A percentile compares a stretch with the other conserved stretches of the same genome.
Conservation (phyloP, 2,888 invertebrate species). For the Aspidapion aeneum region DNA sequence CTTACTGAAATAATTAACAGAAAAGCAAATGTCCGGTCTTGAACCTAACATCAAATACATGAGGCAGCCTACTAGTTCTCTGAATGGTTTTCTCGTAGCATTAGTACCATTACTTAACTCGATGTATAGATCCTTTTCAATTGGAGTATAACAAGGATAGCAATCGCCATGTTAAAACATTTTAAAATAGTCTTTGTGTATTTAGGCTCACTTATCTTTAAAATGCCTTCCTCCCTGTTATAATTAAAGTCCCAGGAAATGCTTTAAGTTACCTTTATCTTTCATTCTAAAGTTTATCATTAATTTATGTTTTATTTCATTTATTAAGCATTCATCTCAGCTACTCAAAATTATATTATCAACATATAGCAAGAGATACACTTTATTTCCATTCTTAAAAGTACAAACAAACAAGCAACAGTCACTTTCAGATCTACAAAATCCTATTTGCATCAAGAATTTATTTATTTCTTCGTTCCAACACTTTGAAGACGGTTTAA, state of each 20-base stretch:
- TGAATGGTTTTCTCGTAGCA: background rate
- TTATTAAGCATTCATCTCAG: too few species aligned
- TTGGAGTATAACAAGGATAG: background rate
- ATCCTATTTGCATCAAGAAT: background rate
- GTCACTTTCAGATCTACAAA: background rate
- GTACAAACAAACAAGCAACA: background rate
- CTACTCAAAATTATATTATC: background rate
- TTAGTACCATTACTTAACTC: background rate
- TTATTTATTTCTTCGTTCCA: background rate
- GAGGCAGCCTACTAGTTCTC: background rate
- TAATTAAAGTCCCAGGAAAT: background rate
- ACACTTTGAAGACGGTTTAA: background rate
- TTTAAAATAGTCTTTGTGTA: background rate
- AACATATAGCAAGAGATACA: background rate
- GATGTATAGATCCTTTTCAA: background rate
- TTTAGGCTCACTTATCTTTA: background rate
- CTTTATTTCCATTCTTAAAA: background rate
- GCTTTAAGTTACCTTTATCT: background rate
- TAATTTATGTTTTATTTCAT: background rate
- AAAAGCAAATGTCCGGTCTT: too few species aligned
- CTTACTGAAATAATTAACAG: too few species aligned
- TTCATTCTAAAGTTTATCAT: background rate
- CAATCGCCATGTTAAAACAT: background rate
- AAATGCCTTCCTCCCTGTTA: background rate
- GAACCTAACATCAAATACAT: background rate